phyloP scores from a whole-genome alignment of 2,888 invertebrate genomes.

The Bugula neritina region DNA sequence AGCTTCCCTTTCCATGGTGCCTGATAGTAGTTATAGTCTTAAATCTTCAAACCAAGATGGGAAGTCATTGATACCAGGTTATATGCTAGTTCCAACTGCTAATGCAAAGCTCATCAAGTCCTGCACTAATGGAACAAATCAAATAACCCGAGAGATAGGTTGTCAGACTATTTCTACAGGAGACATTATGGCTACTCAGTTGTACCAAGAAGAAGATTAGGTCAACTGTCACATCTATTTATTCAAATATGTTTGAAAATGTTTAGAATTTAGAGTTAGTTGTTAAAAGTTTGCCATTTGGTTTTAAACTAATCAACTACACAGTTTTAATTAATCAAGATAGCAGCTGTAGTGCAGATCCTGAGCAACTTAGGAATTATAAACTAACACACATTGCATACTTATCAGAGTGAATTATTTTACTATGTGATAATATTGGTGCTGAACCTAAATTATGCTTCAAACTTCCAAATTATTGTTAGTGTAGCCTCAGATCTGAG shows the following conservation, averaged over 20 bases:
- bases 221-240: no score
- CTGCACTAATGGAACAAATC: not conserved
- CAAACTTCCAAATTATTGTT: not conserved
- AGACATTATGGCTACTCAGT: slow-evolving; percentile 52
- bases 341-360: no score
- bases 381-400: no score
- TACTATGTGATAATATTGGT: not conserved
- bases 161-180: slow-evolving; percentile 53
- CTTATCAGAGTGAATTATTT: no score
- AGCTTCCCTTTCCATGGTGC: slow-evolving; percentile 44
- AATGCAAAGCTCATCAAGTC: slow-evolving; percentile 3
- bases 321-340: no score
- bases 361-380: no score
- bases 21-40: slow-evolving; percentile 50
- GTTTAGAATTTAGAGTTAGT: no score
- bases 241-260: no score
- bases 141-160: slow-evolving; percentile 32
- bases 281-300: no score
- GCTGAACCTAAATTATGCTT: not conserved
- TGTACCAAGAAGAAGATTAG: slow-evolving; percentile 44
- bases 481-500: not conserved
- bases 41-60: slow-evolving; percentile 44
- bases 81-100: slow-evolving; percentile 10
- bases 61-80: slow-evolving; percentile 2
- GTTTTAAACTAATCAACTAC: no score